Percentiles rank a stretch among this genome's conserved stretches.
These are phyloP conservation scores for Piscicola geometra DNA, from an alignment of 2,888 invertebrate genomes.

Conservation along the genomic window DNA sequence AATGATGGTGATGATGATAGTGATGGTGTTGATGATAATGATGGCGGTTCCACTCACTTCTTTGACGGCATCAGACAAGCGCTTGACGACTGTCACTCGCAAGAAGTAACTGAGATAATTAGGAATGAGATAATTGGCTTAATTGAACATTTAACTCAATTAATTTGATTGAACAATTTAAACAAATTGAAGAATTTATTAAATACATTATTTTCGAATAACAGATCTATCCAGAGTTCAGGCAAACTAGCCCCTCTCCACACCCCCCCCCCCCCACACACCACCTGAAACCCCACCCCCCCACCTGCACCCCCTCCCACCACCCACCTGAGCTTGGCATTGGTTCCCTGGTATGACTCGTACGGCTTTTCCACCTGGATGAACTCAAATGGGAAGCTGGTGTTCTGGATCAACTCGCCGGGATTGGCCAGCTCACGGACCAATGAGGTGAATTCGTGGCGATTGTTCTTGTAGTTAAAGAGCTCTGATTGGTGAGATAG, in stretches of 20 bases:
- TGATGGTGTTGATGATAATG: too few relatives aligned
- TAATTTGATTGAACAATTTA: too few relatives aligned
- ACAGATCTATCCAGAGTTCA: too few relatives aligned
- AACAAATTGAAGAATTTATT: too few relatives aligned
- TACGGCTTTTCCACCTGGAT: conserved; percentile 97
- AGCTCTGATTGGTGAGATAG: conserved; percentile 64
- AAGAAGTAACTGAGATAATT: conserved; percentile 86
- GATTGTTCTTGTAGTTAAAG: conserved; percentile 96
- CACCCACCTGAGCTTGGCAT: conserved; percentile 73
- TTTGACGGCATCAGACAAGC: conserved; percentile 86
- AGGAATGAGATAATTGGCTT: too few relatives aligned
- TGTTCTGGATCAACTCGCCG: conserved; percentile 88
- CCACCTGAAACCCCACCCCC: not conserved
- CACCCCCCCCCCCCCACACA: too few relatives aligned
- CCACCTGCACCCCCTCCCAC: not conserved
- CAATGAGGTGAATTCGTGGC: conserved; percentile 93
- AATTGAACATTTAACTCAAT: too few relatives aligned
- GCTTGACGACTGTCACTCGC: conserved; percentile 86
- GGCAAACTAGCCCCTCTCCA: too few relatives aligned
- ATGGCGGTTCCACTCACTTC: conserved; percentile 59
- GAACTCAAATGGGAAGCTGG: conserved; percentile 92
- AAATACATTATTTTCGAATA: too few relatives aligned
- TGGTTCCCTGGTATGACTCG: conserved; percentile 94
- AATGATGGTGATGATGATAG: too few relatives aligned
- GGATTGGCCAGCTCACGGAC: conserved; percentile 93